Conservation (phyloP, 2,797 vertebrate species). For the Gobio occitaniae region DNA sequence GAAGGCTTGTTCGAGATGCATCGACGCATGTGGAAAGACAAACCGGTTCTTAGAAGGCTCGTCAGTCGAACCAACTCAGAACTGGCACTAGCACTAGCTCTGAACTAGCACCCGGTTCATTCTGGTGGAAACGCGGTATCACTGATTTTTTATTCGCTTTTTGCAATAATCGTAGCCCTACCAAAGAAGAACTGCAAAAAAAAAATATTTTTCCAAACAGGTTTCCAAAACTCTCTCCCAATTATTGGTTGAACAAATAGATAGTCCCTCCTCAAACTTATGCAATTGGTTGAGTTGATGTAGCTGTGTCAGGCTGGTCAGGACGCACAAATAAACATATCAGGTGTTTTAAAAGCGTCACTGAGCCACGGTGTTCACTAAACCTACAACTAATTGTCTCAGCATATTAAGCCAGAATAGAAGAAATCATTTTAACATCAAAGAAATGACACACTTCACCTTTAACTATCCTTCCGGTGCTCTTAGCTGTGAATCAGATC, state of each 20-base stretch:
- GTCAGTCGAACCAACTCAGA: too few relatives aligned
- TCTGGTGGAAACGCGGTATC: too few relatives aligned
- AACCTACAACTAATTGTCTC: background rate
- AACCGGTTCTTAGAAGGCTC: too few relatives aligned
- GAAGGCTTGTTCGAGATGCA: too few relatives aligned
- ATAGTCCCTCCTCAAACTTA: background rate
- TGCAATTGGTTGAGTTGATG: background rate
- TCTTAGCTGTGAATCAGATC: slow-evolving; percentile 9
- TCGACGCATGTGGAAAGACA: too few relatives aligned
- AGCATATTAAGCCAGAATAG: background rate
- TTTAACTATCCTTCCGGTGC: background rate
- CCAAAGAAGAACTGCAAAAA: too few relatives aligned
- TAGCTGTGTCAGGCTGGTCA: background rate
- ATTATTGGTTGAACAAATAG: background rate
- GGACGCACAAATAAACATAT: background rate
- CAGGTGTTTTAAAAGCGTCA: background rate
- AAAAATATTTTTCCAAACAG: too few relatives aligned
- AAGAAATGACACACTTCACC: background rate
- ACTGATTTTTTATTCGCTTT: too few relatives aligned
- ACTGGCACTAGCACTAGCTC: too few relatives aligned
- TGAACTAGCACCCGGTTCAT: too few relatives aligned
- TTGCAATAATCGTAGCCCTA: too few relatives aligned
- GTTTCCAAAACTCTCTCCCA: too few relatives aligned
- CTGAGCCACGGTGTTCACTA: background rate
- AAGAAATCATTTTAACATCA: background rate